Percentiles rank a stretch among this genome's conserved stretches.
phyloP scores from a whole-genome alignment of 1,140 invertebrate species.

The Ceratina calcarata region DNA sequence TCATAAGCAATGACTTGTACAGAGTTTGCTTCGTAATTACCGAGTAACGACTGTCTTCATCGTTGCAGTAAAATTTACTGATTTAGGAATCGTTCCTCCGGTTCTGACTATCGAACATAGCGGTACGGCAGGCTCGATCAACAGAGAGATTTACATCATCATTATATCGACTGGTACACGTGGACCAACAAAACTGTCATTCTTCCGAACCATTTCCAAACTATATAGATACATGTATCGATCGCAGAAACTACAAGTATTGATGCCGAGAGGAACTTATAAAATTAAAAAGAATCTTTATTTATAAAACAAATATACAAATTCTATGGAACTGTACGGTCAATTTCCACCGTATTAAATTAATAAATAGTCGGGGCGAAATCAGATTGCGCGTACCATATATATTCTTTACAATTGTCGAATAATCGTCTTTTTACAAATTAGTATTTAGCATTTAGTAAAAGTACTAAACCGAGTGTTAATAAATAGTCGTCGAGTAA shows the following conservation, averaged over 20 bases:
- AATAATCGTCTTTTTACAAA: conserved; percentile 55
- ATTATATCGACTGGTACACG: neutral
- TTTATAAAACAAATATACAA: conserved; percentile 48
- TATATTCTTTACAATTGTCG: conserved; percentile 13
- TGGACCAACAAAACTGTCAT: neutral
- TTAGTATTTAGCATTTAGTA: conserved; percentile 32
- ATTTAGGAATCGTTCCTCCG: too few species aligned
- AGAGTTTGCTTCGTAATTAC: neutral
- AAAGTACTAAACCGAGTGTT: conserved; percentile 38
- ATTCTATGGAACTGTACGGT: conserved; percentile 16
- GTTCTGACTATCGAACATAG: neutral
- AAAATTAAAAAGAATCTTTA: conserved; percentile 14
- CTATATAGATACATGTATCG: too few species aligned
- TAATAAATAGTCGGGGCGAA: conserved; percentile 32
- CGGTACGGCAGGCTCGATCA: too few species aligned
- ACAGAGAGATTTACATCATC: neutral
- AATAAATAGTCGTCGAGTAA: conserved; percentile 53
- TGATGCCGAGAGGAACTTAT: neutral
- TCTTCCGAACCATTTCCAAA: neutral
- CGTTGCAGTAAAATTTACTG: neutral
- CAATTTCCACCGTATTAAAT: conserved; percentile 47
- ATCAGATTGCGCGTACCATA: neutral
- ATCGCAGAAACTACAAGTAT: too few species aligned
- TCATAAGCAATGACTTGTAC: neutral
- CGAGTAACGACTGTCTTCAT: neutral